Base-by-base conservation (phyloP, 1,140 invertebrate genomes). In the Pseudomyrmex gracilis region DNA sequence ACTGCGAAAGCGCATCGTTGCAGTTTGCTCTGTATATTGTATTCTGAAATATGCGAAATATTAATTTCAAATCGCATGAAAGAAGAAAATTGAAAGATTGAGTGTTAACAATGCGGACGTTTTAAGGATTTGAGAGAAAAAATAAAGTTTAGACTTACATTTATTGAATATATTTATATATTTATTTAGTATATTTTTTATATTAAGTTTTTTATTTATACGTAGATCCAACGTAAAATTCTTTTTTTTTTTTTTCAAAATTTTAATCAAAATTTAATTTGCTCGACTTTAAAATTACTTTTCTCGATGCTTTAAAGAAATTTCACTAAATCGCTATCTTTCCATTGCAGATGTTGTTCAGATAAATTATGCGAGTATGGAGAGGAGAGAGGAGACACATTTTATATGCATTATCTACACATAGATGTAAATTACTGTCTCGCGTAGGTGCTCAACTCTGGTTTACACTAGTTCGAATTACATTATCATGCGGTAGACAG, bases 401-500 rank as follows among this genome's bases (percentile, higher is more conserved):
- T 80, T 34, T 47, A 24, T 13, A 34, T n/a, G 47, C 53, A 57
- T 78, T 70, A 78, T 74, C 49, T 55, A 22, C 17, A 22, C 34
- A 34, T n/a, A 57, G 43, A 78, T 22, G 15, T 60, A 60, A 80
- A 49, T 70, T 80, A 53, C 43, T 77, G 24, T 80, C 66, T 49
- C 22, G 51, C 73, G 47, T 45, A 22, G 61, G 15, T 20, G 47
- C 15, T 80, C 43, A 80, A 45, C 43, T 49, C 22, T 55, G 43
- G 45, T 70, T 71, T 80, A 71, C 66, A 34, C 64, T 71, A 57
- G n/a, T 80, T 49, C 10, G 58, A 71, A 71, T 71, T 22, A 55
- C 43, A 43, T 57, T 80, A 61, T 22, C 76, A 12, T 24, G 76
- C 53, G 76, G 66, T 55, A 71, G 66, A 80, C 66, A 71, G 66